Base-by-base conservation (phyloP, 2,888 invertebrate genomes). In the Macropis europaea region DNA sequence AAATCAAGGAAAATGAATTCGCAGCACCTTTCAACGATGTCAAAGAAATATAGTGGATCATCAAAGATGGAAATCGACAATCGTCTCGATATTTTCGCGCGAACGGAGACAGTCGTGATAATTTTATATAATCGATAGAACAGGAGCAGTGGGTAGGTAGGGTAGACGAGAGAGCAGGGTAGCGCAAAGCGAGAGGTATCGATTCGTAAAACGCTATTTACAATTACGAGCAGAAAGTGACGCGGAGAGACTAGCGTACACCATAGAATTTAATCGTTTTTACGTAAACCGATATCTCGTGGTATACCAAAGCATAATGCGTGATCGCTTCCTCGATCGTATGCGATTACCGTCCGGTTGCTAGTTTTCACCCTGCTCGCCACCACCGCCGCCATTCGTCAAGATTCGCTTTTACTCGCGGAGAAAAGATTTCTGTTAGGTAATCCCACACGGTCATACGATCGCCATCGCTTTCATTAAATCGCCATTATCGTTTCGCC, bases 301-400 rank as follows among this genome's bases (percentile, higher is more conserved):
- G 73, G 79, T 73, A 64, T 56, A 64, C 69, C 82, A 69, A 73
- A 56, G 52, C 64, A 73, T 76, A 79, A 79, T 70, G 79, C 82
- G 61, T 67, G 73, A 73, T 79, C 79, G 72, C 82, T 82, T 81
- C 82, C 80, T 82, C 67, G 72, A 82, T 81, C 76, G 73, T 82
- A 76, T 72, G 76, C 73, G 76, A 81, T 81, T 82, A 82, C 82
- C 70, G 62, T 38, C 75, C 62, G 47, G 59, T 59, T 62, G 60
- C 52, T 72, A 54, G 60, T 79, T 76, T 76, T 77, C 68, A 64
- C 68, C 64, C 62, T 45, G 47, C 36, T 36, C 67, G 2, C 32
- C 40, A 15, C 11, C 28, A 28, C 13, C 30, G 11, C 62, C 45
- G 40, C 22, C 36, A 7, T 32, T 36, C 32, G 22, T 3, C 59